phyloP scores from a whole-genome alignment of 2,888 invertebrate genomes.

The Diadegma fenestrale region DNA sequence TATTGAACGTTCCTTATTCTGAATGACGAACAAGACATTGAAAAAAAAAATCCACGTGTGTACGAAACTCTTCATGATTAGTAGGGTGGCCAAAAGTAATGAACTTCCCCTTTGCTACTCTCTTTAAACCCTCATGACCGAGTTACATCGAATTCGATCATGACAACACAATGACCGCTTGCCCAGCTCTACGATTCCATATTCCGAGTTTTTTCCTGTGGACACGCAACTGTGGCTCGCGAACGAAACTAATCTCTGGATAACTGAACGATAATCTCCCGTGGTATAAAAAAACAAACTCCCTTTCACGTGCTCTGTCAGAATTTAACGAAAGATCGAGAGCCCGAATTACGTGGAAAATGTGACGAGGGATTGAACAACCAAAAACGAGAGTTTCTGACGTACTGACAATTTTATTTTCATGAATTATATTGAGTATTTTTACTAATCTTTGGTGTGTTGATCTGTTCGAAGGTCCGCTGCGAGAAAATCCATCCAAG shows the following conservation, averaged over 20 bases:
- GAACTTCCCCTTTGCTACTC: background rate
- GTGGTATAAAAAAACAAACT: background rate
- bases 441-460: background rate
- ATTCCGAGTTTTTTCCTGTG: background rate
- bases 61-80: background rate
- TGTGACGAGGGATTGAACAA: background rate
- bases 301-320: background rate
- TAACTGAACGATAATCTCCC: constrained; percentile 8
- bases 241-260: background rate
- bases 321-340: background rate
- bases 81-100: background rate
- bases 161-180: background rate
- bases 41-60: background rate
- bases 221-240: background rate
- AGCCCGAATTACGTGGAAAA: background rate
- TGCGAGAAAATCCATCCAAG: background rate
- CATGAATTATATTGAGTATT: background rate
- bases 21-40: background rate
- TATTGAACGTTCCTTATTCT: too few relatives aligned
- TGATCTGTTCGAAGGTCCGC: background rate
- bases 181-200: background rate
- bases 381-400: background rate
- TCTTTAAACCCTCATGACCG: background rate
- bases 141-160: background rate
- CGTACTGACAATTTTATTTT: background rate